Evolutionary conservation across 2,113 vertebrate species (phyloP).

Genomic region (Tichodroma muraria): DNA sequence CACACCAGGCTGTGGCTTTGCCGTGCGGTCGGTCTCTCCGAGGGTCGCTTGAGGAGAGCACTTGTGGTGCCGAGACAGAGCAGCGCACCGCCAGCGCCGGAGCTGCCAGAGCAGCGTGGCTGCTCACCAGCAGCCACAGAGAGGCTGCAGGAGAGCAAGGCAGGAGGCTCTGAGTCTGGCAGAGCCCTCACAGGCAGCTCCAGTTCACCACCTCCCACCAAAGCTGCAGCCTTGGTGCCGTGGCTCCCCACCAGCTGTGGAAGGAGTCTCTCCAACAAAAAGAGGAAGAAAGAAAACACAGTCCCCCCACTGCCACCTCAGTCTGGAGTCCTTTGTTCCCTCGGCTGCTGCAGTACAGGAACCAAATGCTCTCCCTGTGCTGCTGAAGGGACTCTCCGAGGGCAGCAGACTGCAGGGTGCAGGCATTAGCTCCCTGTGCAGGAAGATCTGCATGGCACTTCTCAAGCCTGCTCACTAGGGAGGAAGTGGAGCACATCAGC

Average conservation of each 20-base stretch:
- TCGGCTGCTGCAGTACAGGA: accelerated
- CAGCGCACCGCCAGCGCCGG: accelerated
- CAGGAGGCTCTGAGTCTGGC: not conserved
- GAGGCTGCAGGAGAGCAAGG: not conserved
- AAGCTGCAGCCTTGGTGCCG: accelerated
- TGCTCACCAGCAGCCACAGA: not conserved
- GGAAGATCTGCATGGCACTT: not conserved
- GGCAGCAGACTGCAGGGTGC: not conserved
- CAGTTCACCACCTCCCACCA: not conserved
- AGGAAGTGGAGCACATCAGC: not conserved
- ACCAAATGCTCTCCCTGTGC: not conserved
- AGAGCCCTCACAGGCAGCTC: not conserved
- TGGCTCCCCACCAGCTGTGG: not conserved
- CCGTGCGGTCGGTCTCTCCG: accelerated
- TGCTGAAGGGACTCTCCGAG: not conserved
- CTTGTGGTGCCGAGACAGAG: not conserved
- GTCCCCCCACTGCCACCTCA: not conserved
- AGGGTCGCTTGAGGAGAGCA: not conserved
- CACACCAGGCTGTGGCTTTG: not conserved
- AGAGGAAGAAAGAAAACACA: not conserved
- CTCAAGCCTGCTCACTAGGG: not conserved
- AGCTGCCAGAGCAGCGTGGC: not conserved
- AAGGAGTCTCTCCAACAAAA: not conserved
- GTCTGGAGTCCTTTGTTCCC: not conserved
- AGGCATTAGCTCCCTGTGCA: not conserved